Evolutionary conservation across 2,113 vertebrate species (phyloP), one percentile per base, ranked within the genome.

Genomic region (Glaucidium brasilianum): DNA sequence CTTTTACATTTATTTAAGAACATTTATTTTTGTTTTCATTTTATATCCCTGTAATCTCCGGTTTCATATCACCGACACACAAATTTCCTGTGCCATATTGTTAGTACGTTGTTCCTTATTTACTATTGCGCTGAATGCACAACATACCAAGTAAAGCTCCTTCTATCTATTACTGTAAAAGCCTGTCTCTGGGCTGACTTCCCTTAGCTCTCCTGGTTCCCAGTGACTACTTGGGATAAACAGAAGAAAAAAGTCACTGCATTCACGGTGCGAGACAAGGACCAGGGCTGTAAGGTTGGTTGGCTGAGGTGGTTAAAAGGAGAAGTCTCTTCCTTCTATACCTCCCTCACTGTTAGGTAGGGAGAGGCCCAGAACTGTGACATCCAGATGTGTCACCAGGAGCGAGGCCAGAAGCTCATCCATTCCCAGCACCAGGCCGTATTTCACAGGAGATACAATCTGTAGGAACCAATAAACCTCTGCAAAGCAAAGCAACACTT

Each of bases 401-500:
- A 94, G 60, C 9, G 15, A 90, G 90, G 88, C 79, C 79, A 64
- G 93, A 7, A 72, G 80, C 83, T 95, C 90, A 82, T 27, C 91
- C 64, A 39, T 34, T 93, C 74, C 55, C 60, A 75, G 79, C 85
- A 67, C 18, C 92, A 85, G 81, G 90, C 29, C 85, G 77, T 56
- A 21, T 71, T 90, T 94, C 94, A 90, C 94, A 82, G 50, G 45
- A 94, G 85, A 96, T 92, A 96, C 37, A 39, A 94, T 89, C 94
- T 71, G 58, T 52, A 72, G 19, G 56, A 94, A 85, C 77, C 88
- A 83, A 92, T 59, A 96, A 96, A 90, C 20, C 91, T 87, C 66
- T 86, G 89, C 41, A 62, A 64, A 89, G 79, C 68, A 83, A 71
- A 92, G 66, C 85, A 84, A 47, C 59, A 12, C 56, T 84, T 73